These are phyloP conservation scores for Elephas maximus DNA, from an alignment of 2,113 vertebrate species.

Conservation along the genomic window DNA sequence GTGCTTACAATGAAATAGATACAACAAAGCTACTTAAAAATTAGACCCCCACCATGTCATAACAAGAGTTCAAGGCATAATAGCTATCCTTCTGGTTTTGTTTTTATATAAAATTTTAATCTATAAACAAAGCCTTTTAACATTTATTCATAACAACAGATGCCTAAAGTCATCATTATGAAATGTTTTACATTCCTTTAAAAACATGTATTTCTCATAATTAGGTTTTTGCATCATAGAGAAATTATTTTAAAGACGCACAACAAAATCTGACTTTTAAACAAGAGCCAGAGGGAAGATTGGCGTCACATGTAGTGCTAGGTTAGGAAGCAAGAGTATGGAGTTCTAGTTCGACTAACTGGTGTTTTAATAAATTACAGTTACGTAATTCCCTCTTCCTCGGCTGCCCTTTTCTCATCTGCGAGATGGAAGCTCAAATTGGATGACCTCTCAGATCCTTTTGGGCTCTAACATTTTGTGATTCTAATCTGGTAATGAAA, in stretches of 20 bases:
- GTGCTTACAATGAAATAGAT: background rate
- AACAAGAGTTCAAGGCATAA: background rate
- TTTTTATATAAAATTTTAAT: constrained; percentile 45
- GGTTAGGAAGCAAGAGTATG: background rate
- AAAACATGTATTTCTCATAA: constrained; percentile 36
- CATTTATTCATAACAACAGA: constrained; percentile 22
- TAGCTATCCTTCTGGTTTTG: background rate
- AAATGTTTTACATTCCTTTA: constrained; percentile 6
- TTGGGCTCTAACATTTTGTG: background rate
- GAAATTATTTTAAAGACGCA: constrained; percentile 29
- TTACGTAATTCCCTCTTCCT: accelerated
- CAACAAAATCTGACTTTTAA: constrained; percentile 50
- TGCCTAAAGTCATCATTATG: background rate
- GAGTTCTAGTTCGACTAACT: accelerated
- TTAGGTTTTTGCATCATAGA: constrained; percentile 18
- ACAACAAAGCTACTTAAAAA: constrained; percentile 62
- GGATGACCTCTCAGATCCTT: background rate
- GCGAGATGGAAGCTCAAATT: background rate
- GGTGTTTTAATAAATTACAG: accelerated
- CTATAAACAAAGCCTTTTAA: background rate
- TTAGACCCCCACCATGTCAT: background rate
- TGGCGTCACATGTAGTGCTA: background rate
- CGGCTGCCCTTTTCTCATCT: background rate
- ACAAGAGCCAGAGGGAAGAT: background rate
- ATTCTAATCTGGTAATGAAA: background rate